Percentiles rank a stretch among this genome's conserved stretches.
phyloP scores from a whole-genome alignment of 2,113 vertebrate genomes.

The Illadopsis cleaveri region DNA sequence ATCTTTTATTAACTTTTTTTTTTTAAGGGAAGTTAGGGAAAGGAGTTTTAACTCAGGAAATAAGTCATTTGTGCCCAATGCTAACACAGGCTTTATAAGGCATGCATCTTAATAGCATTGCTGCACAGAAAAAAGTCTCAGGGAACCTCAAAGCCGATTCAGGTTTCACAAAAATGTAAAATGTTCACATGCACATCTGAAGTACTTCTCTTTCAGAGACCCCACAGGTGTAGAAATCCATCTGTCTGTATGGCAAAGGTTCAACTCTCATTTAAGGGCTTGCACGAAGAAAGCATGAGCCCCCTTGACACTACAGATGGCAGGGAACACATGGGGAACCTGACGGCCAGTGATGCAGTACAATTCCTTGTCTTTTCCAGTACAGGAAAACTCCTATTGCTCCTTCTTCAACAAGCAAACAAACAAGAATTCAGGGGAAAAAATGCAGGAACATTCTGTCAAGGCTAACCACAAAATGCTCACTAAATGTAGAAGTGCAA shows the following conservation, averaged over 20 bases:
- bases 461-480: not conserved
- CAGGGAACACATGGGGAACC: not conserved
- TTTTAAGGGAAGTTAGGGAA: not conserved
- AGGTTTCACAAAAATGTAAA: constrained; percentile 9
- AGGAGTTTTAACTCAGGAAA: not conserved
- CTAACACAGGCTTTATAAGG: not conserved
- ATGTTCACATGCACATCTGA: not conserved
- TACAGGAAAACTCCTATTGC: not conserved
- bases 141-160: not conserved
- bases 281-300: not conserved
- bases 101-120: not conserved
- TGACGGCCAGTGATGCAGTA: fast-evolving
- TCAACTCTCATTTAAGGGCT: not conserved
- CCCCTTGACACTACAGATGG: not conserved
- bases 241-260: not conserved
- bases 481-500: not conserved
- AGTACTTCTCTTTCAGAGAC: not conserved
- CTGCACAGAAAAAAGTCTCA: not conserved
- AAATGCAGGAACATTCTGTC: not conserved
- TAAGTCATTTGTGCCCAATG: not conserved
- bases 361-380: not conserved
- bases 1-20: not conserved
- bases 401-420: not conserved
- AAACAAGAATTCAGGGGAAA: not conserved
- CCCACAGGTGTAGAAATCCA: not conserved